These are phyloP conservation scores for Erythrocercus mccallii DNA, from an alignment of 2,113 vertebrate genomes.

Conservation along the genomic window DNA sequence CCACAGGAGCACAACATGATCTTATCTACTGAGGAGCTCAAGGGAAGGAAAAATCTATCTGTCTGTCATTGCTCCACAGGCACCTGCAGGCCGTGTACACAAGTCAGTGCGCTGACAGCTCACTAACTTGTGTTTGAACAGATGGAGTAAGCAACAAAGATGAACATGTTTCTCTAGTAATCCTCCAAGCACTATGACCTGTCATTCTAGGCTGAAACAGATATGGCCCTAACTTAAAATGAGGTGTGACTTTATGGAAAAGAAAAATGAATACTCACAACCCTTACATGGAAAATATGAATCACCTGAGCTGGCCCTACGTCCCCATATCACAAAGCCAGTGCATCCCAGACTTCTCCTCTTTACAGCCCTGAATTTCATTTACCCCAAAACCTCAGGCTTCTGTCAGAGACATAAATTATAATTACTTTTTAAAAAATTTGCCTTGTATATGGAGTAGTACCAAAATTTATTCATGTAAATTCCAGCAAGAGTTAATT, in stretches of 20 bases:
- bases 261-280: not conserved
- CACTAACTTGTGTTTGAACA: not conserved
- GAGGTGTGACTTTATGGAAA: not conserved
- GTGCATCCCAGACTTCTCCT: not conserved
- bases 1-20: not conserved
- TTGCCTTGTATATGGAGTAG: not conserved
- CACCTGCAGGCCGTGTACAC: not conserved
- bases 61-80: not conserved
- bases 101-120: not conserved
- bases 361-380: not conserved
- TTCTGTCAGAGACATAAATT: not conserved
- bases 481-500: not conserved
- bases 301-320: not conserved
- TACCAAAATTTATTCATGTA: not conserved
- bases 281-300: not conserved
- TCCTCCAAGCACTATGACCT: not conserved
- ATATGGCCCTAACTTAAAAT: not conserved
- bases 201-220: not conserved
- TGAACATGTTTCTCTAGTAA: not conserved
- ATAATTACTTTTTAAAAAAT: not conserved
- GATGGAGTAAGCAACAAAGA: not conserved
- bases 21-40: not conserved
- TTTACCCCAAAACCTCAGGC: not conserved
- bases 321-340: not conserved
- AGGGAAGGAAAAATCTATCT: not conserved